These are phyloP conservation scores for Tribolium castaneum DNA, from an alignment of 1,140 invertebrate species.

Conservation along the genomic window DNA sequence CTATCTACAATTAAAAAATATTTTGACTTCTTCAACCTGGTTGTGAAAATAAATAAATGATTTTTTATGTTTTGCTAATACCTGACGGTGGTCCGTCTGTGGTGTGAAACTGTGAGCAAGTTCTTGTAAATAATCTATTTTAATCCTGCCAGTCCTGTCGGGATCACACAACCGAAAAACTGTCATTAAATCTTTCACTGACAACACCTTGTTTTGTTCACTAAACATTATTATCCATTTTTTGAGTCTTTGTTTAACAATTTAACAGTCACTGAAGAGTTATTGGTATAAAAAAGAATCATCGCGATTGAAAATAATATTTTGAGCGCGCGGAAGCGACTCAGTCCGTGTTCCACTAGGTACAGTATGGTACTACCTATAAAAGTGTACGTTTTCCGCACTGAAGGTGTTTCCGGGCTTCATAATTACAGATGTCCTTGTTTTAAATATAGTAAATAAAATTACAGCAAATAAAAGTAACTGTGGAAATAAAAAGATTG, in stretches of 20 bases:
- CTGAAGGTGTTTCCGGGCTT: conserved; percentile 28
- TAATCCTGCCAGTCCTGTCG: conserved; percentile 41
- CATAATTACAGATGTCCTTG: conserved; percentile 27
- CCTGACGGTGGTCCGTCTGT: conserved; percentile 6
- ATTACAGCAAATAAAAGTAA: not conserved
- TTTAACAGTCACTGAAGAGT: not conserved
- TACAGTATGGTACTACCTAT: conserved; percentile 29
- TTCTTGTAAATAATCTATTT: conserved; percentile 50
- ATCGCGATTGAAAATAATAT: conserved; percentile 6
- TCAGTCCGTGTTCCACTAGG: conserved; percentile 9
- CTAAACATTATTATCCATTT: conserved; percentile 23
- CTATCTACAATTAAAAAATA: not conserved
- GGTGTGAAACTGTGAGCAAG: conserved; percentile 38
- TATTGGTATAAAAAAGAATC: not conserved
- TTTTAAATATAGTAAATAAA: not conserved
- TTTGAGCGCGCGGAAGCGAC: conserved; percentile 20
- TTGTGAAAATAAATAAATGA: not conserved
- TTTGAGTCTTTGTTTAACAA: not conserved
- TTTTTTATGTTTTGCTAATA: not conserved
- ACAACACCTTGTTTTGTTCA: conserved; percentile 19
- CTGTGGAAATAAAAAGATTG: not conserved
- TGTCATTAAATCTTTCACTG: conserved; percentile 31
- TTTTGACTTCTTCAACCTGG: not conserved
- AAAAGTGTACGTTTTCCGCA: conserved; percentile 27
- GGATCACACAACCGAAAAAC: conserved; percentile 52